phyloP scores from a whole-genome alignment of 2,797 vertebrate species.

The Simalia tracyae region DNA sequence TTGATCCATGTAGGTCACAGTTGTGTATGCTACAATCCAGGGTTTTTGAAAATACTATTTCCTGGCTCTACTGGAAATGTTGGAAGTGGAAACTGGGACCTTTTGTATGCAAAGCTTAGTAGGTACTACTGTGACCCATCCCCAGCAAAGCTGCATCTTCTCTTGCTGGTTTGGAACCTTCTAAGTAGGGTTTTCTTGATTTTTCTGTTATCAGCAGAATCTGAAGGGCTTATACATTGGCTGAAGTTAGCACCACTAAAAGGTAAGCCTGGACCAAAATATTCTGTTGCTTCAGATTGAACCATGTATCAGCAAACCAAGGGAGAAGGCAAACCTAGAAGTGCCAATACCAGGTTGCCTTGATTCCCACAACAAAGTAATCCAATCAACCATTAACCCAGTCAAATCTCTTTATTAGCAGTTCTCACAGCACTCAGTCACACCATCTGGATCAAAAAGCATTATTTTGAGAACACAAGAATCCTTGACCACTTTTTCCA shows the following conservation, averaged over 20 bases:
- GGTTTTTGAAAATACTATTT: not conserved
- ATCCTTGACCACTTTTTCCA: not conserved
- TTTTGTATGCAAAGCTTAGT: not conserved
- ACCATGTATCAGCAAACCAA: not conserved
- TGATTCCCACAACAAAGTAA: not conserved
- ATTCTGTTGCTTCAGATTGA: not conserved
- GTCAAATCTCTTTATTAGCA: not conserved
- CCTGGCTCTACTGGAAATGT: not conserved
- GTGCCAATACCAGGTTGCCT: not conserved
- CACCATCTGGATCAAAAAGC: not conserved
- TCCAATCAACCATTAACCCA: not conserved
- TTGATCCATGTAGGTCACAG: not conserved
- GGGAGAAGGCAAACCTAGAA: not conserved
- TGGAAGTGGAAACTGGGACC: not conserved
- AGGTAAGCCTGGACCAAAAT: not conserved
- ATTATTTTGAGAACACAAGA: not conserved
- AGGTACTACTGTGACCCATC: not conserved
- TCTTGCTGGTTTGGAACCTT: not conserved
- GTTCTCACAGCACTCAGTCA: not conserved
- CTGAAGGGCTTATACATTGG: not conserved
- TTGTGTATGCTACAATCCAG: not conserved
- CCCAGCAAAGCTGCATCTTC: not conserved
- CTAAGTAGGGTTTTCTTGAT: not conserved
- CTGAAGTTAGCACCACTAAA: not conserved
- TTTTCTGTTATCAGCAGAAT: not conserved